Evolutionary conservation across 2,888 invertebrate genomes (phyloP).

Genomic region (Galerucella pusilla): DNA sequence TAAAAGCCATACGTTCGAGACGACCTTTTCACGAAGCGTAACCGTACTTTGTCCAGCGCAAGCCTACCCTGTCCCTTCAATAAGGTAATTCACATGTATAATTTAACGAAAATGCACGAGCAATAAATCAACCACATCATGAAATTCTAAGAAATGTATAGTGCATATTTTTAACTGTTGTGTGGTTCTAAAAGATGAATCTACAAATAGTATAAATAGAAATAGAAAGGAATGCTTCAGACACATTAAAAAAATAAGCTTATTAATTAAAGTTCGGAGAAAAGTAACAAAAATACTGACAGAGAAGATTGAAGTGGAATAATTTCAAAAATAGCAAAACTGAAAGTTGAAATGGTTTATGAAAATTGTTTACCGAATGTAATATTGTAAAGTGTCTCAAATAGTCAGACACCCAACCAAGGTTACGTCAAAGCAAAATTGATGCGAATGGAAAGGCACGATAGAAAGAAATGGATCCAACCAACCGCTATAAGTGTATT

Average conservation of each 20-base stretch:
- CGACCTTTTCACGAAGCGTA: conserved; percentile 67
- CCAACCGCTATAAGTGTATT: no score
- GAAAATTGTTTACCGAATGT: no score
- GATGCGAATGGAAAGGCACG: no score
- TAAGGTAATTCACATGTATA: conserved; percentile 69
- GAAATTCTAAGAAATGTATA: background rate
- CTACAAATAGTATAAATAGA: background rate
- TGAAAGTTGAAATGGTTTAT: no score
- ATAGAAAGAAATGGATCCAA: no score
- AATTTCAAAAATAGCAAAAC: background rate
- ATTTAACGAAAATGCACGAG: background rate
- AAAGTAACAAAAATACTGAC: background rate
- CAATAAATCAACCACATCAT: background rate
- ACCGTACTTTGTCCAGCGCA: conserved; percentile 80
- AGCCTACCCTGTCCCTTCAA: conserved; percentile 79
- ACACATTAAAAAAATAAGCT: background rate
- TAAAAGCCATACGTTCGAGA: conserved; percentile 73
- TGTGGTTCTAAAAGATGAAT: background rate
- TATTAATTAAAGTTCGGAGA: background rate
- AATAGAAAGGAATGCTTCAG: background rate
- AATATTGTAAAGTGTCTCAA: no score
- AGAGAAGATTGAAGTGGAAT: background rate
- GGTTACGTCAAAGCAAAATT: no score
- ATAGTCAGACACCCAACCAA: no score
- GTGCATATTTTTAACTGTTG: background rate